A percentile compares a stretch with the other conserved stretches of the same genome.
Evolutionary conservation across 1,140 invertebrate species (phyloP).

Genomic region (Cyclargus thomasi): DNA sequence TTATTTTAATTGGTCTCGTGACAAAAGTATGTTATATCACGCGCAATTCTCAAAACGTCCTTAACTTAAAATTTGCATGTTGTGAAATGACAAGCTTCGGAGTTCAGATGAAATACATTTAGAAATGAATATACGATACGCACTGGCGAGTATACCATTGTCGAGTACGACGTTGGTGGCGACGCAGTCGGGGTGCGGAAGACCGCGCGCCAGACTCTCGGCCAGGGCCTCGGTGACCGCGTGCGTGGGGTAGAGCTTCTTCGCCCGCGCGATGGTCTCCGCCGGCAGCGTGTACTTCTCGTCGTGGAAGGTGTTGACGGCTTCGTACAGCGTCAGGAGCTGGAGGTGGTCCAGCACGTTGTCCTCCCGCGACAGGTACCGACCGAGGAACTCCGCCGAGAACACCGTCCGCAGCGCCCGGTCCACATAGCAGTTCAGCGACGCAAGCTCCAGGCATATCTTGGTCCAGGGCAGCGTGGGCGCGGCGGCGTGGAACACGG

Average conservation of each 20-base stretch:
- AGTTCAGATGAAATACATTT: too few relatives aligned
- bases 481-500: constrained; percentile 44
- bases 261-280: constrained; percentile 39
- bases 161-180: constrained; percentile 49
- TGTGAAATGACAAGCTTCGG: too few relatives aligned
- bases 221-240: constrained; percentile 33
- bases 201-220: constrained; percentile 37
- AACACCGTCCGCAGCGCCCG: constrained; percentile 73
- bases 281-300: constrained; percentile 40
- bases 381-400: constrained; percentile 57
- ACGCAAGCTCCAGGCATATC: constrained; percentile 71
- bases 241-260: constrained; percentile 43
- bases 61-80: too few relatives aligned
- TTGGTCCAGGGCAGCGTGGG: constrained; percentile 65
- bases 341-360: constrained; percentile 69
- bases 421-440: constrained; percentile 75
- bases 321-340: constrained; percentile 75
- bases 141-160: constrained; percentile 52
- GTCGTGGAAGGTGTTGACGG: constrained; percentile 74
- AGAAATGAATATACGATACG: constrained; percentile 2
- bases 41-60: too few relatives aligned
- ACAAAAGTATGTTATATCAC: too few relatives aligned
- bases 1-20: too few relatives aligned
- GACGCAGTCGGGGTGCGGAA: constrained; percentile 46
- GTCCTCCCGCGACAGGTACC: constrained; percentile 55